Evolutionary conservation across 2,888 invertebrate species (phyloP).

Genomic region (Eueremaeus valkanovi): DNA sequence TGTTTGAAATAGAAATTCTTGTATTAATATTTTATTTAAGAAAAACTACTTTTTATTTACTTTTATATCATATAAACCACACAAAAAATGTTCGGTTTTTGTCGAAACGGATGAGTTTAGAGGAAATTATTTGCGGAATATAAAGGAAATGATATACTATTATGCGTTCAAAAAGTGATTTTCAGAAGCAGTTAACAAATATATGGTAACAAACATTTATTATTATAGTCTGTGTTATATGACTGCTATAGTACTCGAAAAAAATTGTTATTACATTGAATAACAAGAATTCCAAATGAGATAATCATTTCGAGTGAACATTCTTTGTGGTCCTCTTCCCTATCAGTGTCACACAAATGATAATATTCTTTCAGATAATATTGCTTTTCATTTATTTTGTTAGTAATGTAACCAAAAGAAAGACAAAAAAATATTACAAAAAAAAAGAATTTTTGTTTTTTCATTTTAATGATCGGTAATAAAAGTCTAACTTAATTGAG

Average conservation of each 20-base stretch:
- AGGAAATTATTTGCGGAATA: constrained; percentile 14
- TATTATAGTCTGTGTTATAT: neutral
- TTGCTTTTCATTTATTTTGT: neutral
- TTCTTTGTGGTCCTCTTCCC: neutral
- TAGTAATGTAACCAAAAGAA: neutral
- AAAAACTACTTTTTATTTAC: too few species aligned
- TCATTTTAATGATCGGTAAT: neutral
- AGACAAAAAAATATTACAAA: neutral
- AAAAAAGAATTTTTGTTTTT: too few species aligned
- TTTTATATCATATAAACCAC: too few species aligned
- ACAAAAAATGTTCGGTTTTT: neutral
- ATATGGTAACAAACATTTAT: neutral
- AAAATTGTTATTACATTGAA: neutral
- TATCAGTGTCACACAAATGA: too few species aligned
- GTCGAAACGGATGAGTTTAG: neutral
- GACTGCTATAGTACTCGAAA: neutral
- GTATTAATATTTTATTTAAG: too few species aligned
- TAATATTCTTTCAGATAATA: neutral
- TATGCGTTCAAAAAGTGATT: neutral
- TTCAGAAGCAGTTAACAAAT: neutral
- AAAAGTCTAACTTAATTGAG: neutral
- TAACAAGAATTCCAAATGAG: neutral
- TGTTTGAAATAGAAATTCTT: too few species aligned
- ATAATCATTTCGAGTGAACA: neutral
- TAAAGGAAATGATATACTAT: constrained; percentile 5